Percentiles rank a stretch among this genome's conserved stretches.
Conservation (phyloP, 2,797 vertebrate genomes). For the Myiotriccus ornatus region DNA sequence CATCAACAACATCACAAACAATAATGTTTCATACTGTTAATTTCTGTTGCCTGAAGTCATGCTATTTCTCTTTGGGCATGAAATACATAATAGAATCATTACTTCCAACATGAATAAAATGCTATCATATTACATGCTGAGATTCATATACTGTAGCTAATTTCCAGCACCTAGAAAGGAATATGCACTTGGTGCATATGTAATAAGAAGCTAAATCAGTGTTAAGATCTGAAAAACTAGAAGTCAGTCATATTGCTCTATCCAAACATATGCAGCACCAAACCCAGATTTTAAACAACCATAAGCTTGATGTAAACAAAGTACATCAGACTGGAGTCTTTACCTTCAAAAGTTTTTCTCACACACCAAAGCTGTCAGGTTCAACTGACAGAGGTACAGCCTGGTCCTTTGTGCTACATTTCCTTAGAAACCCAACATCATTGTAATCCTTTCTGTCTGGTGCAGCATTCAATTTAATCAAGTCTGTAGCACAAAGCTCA, state of each 20-base stretch:
- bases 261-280: background rate
- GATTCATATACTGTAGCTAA: slow-evolving; percentile 13
- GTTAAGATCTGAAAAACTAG: background rate
- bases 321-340: background rate
- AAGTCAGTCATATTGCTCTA: background rate
- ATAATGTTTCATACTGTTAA: slow-evolving; percentile 55
- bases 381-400: slow-evolving; percentile 3
- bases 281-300: background rate
- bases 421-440: background rate
- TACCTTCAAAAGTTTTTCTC: slow-evolving; percentile 3
- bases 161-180: background rate
- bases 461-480: slow-evolving; percentile 23
- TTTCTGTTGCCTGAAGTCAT: slow-evolving; percentile 51
- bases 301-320: background rate
- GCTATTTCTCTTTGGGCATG: slow-evolving; percentile 31
- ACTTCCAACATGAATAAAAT: slow-evolving; percentile 43
- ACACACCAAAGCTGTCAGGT: background rate
- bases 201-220: background rate
- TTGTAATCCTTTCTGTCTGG: background rate
- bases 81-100: slow-evolving; percentile 46
- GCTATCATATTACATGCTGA: background rate
- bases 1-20: slow-evolving; percentile 50
- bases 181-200: background rate
- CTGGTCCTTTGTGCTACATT: background rate
- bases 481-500: slow-evolving; percentile 17